These are phyloP conservation scores for Coccyzus lansbergi DNA, from an alignment of 2,797 vertebrate species.

Conservation along the genomic window DNA sequence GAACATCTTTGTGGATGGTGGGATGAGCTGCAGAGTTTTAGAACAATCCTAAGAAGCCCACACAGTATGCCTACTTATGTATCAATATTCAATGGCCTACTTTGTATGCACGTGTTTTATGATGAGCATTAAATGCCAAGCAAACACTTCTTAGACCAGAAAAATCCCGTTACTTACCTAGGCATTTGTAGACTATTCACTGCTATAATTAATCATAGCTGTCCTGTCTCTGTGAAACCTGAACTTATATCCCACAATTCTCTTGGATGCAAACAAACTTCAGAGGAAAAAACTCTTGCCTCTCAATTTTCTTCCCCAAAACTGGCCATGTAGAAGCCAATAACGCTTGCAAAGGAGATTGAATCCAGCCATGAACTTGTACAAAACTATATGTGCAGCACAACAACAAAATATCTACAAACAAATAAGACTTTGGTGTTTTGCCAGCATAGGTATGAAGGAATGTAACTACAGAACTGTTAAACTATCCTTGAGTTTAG, in stretches of 20 bases:
- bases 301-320: not conserved
- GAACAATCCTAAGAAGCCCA: not conserved
- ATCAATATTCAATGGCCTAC: not conserved
- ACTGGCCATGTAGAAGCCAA: not conserved
- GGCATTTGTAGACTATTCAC: constrained; percentile 5
- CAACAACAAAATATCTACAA: not conserved
- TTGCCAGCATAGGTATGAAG: not conserved
- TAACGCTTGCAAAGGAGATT: not conserved
- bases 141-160: constrained; percentile 5
- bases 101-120: not conserved
- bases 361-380: not conserved
- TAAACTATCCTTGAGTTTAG: not conserved
- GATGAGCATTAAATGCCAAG: not conserved
- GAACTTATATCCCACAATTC: not conserved
- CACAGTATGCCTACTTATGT: not conserved
- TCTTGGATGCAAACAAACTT: constrained; percentile 28
- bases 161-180: not conserved
- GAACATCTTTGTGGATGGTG: not conserved
- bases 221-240: constrained; percentile 37
- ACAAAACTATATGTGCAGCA: not conserved
- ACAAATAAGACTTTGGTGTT: not conserved
- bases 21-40: not conserved
- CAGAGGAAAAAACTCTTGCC: not conserved
- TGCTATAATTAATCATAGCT: constrained; percentile 47
- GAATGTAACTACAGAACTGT: not conserved